Evolutionary conservation across 30 jellyfish, hydroid and myxozoan genomes (phyloP), one percentile per base, ranked within the genome.

Genomic region (Catostylus mosaicus): DNA sequence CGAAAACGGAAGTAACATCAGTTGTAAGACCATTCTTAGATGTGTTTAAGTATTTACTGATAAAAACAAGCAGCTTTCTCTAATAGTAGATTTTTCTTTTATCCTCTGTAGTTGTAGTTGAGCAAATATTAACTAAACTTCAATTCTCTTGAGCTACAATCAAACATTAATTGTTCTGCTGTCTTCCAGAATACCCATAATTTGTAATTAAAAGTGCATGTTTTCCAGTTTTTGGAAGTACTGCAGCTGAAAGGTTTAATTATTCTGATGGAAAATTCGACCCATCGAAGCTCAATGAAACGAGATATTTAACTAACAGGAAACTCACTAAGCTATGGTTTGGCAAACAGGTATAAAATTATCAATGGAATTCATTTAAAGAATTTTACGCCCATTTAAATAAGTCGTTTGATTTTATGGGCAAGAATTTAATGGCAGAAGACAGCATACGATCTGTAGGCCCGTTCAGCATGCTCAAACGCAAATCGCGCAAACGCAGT

Each of bases 391-490:
- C n/a, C n/a, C n/a, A n/a, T n/a, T n/a, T n/a, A n/a, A n/a, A n/a
- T n/a, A n/a, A n/a, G n/a, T n/a, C n/a, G n/a, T n/a, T n/a, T n/a
- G n/a, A n/a, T n/a, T n/a, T n/a, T n/a, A n/a, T n/a, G n/a, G n/a
- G n/a, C n/a, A n/a, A n/a, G n/a, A n/a, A n/a, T n/a, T n/a, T n/a
- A n/a, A 77, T 82, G 92, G 92, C 38, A 11, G 90, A 32, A 36
- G 86, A 63, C 29, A 66, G 48, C 33, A 33, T 31, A 4, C 30
- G 56, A 37, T 30, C 73, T 1, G 38, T 40, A 20, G 92, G 92
- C 20, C 92, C 82, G 4, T 82, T 82, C 78, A 82, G 86, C 38
- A 24, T 82, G 24, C 34, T 82, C 22, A 74, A 66, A 18, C 54
- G 57, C 47, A 82, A 70, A 79, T 38, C 59, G 2, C 75, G 72